Base-by-base conservation (phyloP, 2,797 vertebrate genomes). In the Fistularia tabacaria region DNA sequence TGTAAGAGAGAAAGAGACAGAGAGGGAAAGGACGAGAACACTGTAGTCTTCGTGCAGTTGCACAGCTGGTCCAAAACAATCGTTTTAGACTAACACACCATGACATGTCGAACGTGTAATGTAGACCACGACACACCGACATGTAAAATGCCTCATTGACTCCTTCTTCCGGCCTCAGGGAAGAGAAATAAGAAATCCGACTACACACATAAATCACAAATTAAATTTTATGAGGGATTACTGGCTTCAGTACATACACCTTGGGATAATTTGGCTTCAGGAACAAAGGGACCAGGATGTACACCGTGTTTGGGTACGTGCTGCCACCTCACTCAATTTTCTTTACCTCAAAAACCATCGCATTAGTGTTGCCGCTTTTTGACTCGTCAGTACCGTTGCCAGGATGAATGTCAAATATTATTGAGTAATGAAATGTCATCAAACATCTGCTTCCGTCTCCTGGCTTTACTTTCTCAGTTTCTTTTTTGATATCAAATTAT, bases 61-160 rank as follows among this genome's bases (percentile, higher is more conserved):
- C 78, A 88, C 86, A 88, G 86, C 85, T 85, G 76, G 65, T 79
- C 73, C 79, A 73, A 84, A 83, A 83, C 79, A 86, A 66, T 65
- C 77, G 25, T 85, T 83, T 83, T 77, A 75, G 61, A 73, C 73
- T 77, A 81, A 87, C 85, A 84, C 85, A 87, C 76, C 79, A 51
- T 89, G 78, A 82, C 81, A 80, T 54, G 80, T 84, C 83, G 76
- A 81, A 86, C 83, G 77, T 80, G 74, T 81, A 84, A 76, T 37
- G 54, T 76, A 66, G 76, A 77, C 74, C 48, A 36, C 66, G 63
- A 82, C 69, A 77, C 54, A 47, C 66, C 74, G 76, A 72, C 62
- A 59, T 45, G 76, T 88, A 82, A 85, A 89, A 87, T 7, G 81
- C 74, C 67, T 83, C 87, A 82, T 78, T 84, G 81, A 85, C 69